Evolutionary conservation across 1,140 invertebrate species (phyloP), one percentile per base, ranked within the genome.

Genomic region (Chironomus tepperi): DNA sequence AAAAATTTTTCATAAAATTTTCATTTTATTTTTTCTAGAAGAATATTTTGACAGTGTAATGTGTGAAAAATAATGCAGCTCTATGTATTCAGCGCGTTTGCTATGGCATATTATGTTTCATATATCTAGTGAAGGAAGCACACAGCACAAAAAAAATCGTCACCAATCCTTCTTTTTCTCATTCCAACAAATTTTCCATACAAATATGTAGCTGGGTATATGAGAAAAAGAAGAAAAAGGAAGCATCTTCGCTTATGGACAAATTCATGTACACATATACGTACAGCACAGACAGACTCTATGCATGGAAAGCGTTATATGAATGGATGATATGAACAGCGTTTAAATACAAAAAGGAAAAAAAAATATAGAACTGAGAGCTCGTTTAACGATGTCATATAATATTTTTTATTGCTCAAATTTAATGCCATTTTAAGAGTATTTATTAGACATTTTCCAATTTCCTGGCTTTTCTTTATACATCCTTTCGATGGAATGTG

Each of bases 371-470:
- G 47, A 12, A 57, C 12, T 5, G 10, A n/a, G n/a, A 57, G 10
- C 47, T 21, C 65, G 9, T 21, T 8, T 70, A 70, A 70, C 65
- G 65, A 70, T 70, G 65, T 18, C 65, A 70, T 70, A 70, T 70
- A 70, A 70, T 70, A 70, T 70, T 70, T 67, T 70, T 70, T 70
- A 70, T 70, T 70, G 65, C 65, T 21, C n/a, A 21, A 70, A 70
- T 70, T 70, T 70, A 70, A 70, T 70, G 65, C 65, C 65, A 70
- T 70, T 70, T 70, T 70, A 70, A 70, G 65, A 19, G 65, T 70
- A 70, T 70, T 70, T 70, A 70, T 70, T 70, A 70, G 65, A 70
- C 65, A 70, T 70, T 70, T 70, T 70, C 65, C 65, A 70, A 70
- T 70, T 70, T 70, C 65, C 65, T 70, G 65, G 65, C 65, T 70